Conservation (phyloP, 2,888 invertebrate genomes). For the Harpalus rufipes region DNA sequence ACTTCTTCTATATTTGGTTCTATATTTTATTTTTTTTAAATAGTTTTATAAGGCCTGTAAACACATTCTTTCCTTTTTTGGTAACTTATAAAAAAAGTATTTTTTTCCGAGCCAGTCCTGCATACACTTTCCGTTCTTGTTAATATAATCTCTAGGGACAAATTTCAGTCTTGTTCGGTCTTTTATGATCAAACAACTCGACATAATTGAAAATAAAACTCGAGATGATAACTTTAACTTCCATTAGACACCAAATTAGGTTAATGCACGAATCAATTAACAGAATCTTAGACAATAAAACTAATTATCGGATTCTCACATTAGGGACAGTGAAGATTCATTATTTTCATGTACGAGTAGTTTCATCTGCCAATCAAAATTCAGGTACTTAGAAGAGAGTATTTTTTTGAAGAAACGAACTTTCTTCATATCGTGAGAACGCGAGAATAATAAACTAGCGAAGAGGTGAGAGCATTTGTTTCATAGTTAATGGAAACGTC, state of each 20-base stretch:
- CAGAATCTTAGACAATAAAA: constrained; percentile 44
- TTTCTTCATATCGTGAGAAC: constrained; percentile 43
- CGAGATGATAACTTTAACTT: constrained; percentile 36
- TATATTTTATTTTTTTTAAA: no score
- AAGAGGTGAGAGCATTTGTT: constrained; percentile 46
- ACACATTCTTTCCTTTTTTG: no score
- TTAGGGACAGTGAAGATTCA: constrained; percentile 49
- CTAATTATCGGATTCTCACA: constrained; percentile 36
- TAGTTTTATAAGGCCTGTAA: no score
- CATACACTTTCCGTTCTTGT: constrained; percentile 24
- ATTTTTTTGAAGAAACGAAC: constrained; percentile 13
- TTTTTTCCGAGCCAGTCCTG: neutral
- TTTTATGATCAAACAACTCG: constrained; percentile 22
- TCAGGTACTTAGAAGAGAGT: constrained; percentile 5
- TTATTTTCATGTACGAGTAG: constrained; percentile 26
- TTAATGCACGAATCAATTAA: constrained; percentile 53
- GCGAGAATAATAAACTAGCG: constrained; percentile 42
- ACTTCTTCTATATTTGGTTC: no score
- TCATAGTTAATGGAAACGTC: constrained; percentile 45
- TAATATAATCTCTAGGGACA: constrained; percentile 36
- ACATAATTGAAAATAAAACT: constrained; percentile 44
- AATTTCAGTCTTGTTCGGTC: constrained; percentile 28
- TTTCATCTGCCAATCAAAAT: constrained; percentile 44
- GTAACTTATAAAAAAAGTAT: neutral
- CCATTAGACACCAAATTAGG: constrained; percentile 35